phyloP scores from a whole-genome alignment of 2,888 invertebrate genomes.

The Lasioglossum zephyrum region DNA sequence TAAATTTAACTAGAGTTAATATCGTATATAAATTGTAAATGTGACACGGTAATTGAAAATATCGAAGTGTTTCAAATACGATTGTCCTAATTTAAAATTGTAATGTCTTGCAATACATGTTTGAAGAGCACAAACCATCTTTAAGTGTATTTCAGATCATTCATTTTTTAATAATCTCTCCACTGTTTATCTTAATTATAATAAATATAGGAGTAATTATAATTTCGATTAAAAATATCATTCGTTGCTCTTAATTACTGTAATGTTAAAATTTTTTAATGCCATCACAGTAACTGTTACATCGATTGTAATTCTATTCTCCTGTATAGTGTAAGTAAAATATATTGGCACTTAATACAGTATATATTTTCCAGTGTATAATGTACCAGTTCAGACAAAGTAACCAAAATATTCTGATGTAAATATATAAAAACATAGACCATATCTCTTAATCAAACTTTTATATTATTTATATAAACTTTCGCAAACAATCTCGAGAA shows the following conservation, averaged over 20 bases:
- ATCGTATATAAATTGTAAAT: slow-evolving; percentile 50
- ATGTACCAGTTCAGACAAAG: slow-evolving; percentile 16
- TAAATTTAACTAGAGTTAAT: slow-evolving; percentile 24
- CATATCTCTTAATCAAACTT: neutral
- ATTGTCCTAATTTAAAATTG: slow-evolving; percentile 20
- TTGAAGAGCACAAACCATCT: slow-evolving; percentile 4
- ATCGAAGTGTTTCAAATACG: slow-evolving; percentile 34
- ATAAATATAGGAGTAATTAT: slow-evolving; percentile 2
- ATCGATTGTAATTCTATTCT: slow-evolving; percentile 3
- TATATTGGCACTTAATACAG: slow-evolving; percentile 37
- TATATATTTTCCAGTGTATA: neutral
- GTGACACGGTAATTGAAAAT: slow-evolving; percentile 36
- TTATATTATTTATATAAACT: slow-evolving; percentile 14
- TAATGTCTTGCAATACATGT: slow-evolving; percentile 17
- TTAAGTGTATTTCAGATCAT: slow-evolving; percentile 4
- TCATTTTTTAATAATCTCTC: slow-evolving; percentile 19
- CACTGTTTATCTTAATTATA: slow-evolving; percentile 11
- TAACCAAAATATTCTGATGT: slow-evolving; percentile 17
- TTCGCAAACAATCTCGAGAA: slow-evolving; percentile 16
- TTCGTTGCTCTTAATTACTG: slow-evolving; percentile 11
- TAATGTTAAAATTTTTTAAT: slow-evolving; percentile 3
- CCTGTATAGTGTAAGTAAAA: slow-evolving; percentile 2
- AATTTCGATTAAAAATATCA: neutral
- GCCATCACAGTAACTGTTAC: neutral
- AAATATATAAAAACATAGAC: slow-evolving; percentile 15